Percentiles rank a stretch among this genome's conserved stretches.
These are phyloP conservation scores for Oostethus manadensis DNA, from an alignment of 2,113 vertebrate species.

Conservation along the genomic window DNA sequence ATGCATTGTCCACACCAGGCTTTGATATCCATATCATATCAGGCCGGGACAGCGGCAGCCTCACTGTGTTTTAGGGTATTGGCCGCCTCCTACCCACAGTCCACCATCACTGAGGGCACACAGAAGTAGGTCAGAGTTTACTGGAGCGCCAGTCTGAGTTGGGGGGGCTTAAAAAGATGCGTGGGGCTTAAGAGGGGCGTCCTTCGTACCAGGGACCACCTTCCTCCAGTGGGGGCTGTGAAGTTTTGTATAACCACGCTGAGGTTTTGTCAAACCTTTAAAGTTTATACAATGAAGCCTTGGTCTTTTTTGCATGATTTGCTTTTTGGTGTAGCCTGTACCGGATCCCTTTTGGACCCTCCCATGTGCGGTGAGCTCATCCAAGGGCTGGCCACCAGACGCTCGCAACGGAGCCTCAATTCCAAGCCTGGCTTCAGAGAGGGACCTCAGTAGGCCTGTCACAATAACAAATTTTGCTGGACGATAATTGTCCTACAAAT, in stretches of 20 bases:
- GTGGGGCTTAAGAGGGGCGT: slow-evolving; percentile 19
- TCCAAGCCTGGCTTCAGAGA: no score
- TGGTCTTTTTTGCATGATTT: no score
- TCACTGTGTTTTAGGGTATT: slow-evolving; percentile 20
- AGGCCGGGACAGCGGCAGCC: slow-evolving; percentile 26
- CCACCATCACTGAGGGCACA: slow-evolving; percentile 28
- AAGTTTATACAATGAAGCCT: no score
- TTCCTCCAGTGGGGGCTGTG: background rate
- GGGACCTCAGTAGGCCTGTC: no score
- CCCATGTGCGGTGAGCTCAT: no score
- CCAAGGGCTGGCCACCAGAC: no score
- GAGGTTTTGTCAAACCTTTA: background rate
- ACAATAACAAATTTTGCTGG: no score
- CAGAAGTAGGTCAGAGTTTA: slow-evolving; percentile 71
- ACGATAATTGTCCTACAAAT: no score
- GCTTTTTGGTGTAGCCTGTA: no score
- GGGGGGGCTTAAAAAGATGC: slow-evolving; percentile 30
- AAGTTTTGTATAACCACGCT: slow-evolving; percentile 8
- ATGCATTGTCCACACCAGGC: slow-evolving; percentile 41
- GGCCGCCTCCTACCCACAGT: background rate
- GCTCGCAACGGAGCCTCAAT: no score
- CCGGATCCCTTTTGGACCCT: no score
- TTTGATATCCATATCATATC: slow-evolving; percentile 52
- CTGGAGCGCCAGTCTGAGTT: slow-evolving; percentile 59
- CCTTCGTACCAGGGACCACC: slow-evolving; percentile 19